Base-by-base conservation (phyloP, 1,140 invertebrate genomes). In the Atta cephalotes region DNA sequence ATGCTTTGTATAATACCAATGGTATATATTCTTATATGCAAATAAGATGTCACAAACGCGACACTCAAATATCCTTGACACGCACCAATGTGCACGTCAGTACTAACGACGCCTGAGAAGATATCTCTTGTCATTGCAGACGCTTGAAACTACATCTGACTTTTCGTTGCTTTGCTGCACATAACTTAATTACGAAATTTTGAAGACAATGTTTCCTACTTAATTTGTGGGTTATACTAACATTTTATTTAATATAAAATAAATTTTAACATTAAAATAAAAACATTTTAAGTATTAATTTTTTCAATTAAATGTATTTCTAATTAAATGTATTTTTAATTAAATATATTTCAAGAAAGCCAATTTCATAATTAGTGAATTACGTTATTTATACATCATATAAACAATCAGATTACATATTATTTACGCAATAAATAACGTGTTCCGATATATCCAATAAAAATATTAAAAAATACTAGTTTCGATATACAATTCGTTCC, bases 1-100 rank as follows among this genome's bases (percentile, higher is more conserved):
- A 16, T 45, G 31, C 31, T 31, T 21, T 28, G 21, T 72, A 56
- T 66, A 62, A 71, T 28, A 62, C 35, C 62, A 74, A 81, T 28
- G 62, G 86, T 91, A 86, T 89, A 91, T 92, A 78, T 82, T 82
- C 31, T 77, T 16, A 58, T 58, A 63, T 56, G 85, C 89, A 87
- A 91, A 91, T 91, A 91, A 91, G 88, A 91, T 79, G 88, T 92
- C 76, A 65, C 65, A 53, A 62, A 56, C 35, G 35, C 70, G 79
- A 88, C 88, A 87, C 77, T 91, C 85, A 76, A 74, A 28, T 58
- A 62, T 84, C 5, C 39, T 84, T 58, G n/a, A 82, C 25, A 51
- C 9, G 25, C 70, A 35, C 14, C 25, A 72, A 74, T 56, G 39
- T 84, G 56, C n/a, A 76, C 39, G 39, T 60, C 53, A 7, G 56